These are phyloP conservation scores for Lipophrys pholis DNA, from an alignment of 2,113 vertebrate species.

Conservation along the genomic window DNA sequence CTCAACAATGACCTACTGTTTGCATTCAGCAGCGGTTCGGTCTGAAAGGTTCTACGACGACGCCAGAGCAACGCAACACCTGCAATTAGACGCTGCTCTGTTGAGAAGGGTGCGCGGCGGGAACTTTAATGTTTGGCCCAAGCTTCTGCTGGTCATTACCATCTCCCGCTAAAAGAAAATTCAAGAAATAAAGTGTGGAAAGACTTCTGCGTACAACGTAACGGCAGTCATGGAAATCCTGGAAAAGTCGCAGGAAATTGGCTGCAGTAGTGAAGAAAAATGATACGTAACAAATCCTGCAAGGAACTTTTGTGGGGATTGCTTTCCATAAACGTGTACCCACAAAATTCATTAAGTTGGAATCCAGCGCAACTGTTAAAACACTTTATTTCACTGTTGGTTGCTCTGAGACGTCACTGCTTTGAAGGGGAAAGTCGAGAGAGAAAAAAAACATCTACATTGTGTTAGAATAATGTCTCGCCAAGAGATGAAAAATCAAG, in stretches of 20 bases:
- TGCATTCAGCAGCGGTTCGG: conserved; percentile 44
- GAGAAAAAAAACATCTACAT: background rate
- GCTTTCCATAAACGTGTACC: background rate
- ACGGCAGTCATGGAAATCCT: conserved; percentile 1
- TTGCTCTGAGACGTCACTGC: background rate
- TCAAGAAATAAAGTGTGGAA: conserved; percentile 9
- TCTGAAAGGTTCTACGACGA: conserved; percentile 59
- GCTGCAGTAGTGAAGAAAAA: conserved; percentile 11
- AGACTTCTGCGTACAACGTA: conserved; percentile 2
- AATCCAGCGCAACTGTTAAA: conserved; percentile 2
- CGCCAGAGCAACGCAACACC: conserved; percentile 67
- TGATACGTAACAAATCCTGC: background rate
- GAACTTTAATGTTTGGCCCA: conserved; percentile 58
- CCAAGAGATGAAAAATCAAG: background rate
- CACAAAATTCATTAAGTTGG: conserved; percentile 1
- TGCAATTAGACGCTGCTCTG: conserved; percentile 58
- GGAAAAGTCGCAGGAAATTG: background rate
- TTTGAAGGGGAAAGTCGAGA: background rate
- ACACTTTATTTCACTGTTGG: background rate
- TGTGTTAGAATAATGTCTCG: background rate
- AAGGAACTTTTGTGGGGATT: background rate
- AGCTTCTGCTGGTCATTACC: conserved; percentile 43
- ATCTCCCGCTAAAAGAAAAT: conserved; percentile 30
- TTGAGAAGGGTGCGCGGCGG: conserved; percentile 46
- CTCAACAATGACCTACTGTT: conserved; percentile 69